Percentiles rank a stretch among this genome's conserved stretches.
Evolutionary conservation across 1,140 invertebrate genomes (phyloP).

Genomic region (Leptinotarsa texana): DNA sequence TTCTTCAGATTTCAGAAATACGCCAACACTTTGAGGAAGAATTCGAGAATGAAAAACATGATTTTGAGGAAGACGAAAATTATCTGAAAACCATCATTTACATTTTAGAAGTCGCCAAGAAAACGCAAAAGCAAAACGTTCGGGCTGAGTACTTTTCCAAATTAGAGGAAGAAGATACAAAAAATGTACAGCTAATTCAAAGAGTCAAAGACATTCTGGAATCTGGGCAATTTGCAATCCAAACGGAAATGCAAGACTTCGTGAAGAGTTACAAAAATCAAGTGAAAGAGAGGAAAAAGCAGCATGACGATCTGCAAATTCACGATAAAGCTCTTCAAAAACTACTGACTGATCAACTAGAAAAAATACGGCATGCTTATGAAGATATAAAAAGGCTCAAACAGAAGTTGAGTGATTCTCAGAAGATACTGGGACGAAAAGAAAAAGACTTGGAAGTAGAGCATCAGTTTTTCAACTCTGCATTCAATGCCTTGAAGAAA

Average conservation of each 20-base stretch:
- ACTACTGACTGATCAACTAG: constrained; percentile 36
- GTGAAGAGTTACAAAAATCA: constrained; percentile 35
- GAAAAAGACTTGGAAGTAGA: constrained; percentile 35
- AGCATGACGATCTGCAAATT: constrained; percentile 34
- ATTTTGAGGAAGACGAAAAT: constrained; percentile 40
- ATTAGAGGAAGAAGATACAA: constrained; percentile 43
- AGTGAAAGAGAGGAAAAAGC: constrained; percentile 38
- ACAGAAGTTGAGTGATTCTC: constrained; percentile 34
- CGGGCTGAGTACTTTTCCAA: constrained; percentile 46
- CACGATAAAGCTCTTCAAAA: constrained; percentile 43
- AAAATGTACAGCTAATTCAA: constrained; percentile 40
- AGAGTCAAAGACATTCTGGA: constrained; percentile 39
- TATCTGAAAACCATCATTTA: constrained; percentile 49
- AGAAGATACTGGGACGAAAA: constrained; percentile 33
- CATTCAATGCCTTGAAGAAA: constrained; percentile 39
- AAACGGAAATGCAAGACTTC: constrained; percentile 36
- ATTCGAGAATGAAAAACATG: constrained; percentile 29
- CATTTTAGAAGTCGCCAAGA: constrained; percentile 40
- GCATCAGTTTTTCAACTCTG: constrained; percentile 39
- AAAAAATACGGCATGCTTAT: constrained; percentile 35
- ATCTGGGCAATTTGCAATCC: constrained; percentile 36
- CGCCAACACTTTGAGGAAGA: constrained; percentile 8
- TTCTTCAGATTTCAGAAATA: constrained; percentile 32
- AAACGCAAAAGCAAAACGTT: constrained; percentile 40
- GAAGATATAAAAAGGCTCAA: constrained; percentile 38